Base-by-base conservation (phyloP, 64 coral and sea anemone species). In the Orbicella faveolata region DNA sequence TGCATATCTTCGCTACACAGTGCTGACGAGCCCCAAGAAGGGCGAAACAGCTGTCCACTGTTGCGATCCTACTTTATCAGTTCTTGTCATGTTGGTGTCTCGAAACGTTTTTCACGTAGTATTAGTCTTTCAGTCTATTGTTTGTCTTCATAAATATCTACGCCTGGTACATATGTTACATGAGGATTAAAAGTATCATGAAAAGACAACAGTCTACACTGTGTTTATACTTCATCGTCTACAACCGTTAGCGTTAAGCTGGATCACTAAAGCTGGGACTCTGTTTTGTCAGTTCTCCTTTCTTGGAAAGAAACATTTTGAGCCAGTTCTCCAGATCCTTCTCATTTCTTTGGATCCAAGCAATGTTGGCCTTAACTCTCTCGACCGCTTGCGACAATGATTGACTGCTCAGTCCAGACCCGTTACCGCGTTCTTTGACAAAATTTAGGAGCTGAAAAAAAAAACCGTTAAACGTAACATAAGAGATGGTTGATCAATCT, bases 301-400 rank as follows among this genome's bases (percentile, higher is more conserved):
- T 14, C 23, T 85, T 85, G 17, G 82, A 85, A 1, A 85, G n/a
- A 18, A 72, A 85, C 4, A 6, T 20, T 51, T 36, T 66, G 26
- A 92, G 73, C 90, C 90, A 92, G 30, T 33, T 70, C 33, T 87
- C 90, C 34, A 92, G 37, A 57, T 77, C 75, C 72, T 86, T 76
- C 77, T 92, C 90, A 18, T 87, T 92, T 44, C 66, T 87, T 51
- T 23, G 18, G 37, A 76, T 76, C 90, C 90, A 92, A 13, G 62
- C 67, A 14, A 92, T 86, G 34, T 86, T 92, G 16, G 73, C 36
- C 41, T 87, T 92, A 34, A 92, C 77, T 34, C 35, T 65, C 59
- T 92, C 90, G 8, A 92, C 34, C n/a, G 61, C 90, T 65, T 92
- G 83, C 9, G 81, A 77, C 35, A 91, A 23, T 17, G 90, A 63